Base-by-base conservation (phyloP, 2,113 vertebrate genomes). In the Perccottus glenii region DNA sequence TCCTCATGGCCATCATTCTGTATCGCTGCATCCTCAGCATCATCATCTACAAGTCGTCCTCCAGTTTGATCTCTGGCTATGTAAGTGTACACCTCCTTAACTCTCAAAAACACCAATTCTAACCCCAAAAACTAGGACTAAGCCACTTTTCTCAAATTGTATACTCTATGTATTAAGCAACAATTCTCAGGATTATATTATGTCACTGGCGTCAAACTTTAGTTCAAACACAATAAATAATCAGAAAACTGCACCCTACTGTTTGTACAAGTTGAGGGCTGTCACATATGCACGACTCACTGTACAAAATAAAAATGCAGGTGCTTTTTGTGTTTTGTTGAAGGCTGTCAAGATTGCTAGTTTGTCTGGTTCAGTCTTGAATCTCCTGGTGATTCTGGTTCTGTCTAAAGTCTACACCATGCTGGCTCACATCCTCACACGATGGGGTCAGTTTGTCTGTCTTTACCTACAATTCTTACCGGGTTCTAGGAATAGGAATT, bases 1-100 rank as follows among this genome's bases (percentile, higher is more conserved):
- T 94, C 63, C 85, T 94, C 75, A 91, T 94, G 4, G 92, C 89
- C 4, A 88, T 95, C 68, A 94, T 95, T 51, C 73, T 93, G 66
- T 94, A 94, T 47, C 84, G 87, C 0, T 90, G 87, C 43, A 93
- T 94, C 43, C 55, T 94, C 71, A 90, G 90, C 7, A 81, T 91
- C 58, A 64, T 93, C 83, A 92, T 94, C 87, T 90, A 90, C 83
- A 89, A 89, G 65, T 88, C 88, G 0, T 15, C 65, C 4, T 70
- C 83, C 16, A 67, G 50, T 55, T 63, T 92, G 63, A 57, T 92
- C 11, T 85, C 81, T 0, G 64, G 75, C 50, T 91, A 74, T 51
- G 93, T 95, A 85, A 94, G 93, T 80, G 19, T 11, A 9, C 49
- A 44, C 11, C 15, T 38, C 44, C 27, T 46, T 14, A 11, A 46